Evolutionary conservation across 37 sponge, comb jelly and placozoan genomes (phyloP).

Genomic region (Crambe crambe): DNA sequence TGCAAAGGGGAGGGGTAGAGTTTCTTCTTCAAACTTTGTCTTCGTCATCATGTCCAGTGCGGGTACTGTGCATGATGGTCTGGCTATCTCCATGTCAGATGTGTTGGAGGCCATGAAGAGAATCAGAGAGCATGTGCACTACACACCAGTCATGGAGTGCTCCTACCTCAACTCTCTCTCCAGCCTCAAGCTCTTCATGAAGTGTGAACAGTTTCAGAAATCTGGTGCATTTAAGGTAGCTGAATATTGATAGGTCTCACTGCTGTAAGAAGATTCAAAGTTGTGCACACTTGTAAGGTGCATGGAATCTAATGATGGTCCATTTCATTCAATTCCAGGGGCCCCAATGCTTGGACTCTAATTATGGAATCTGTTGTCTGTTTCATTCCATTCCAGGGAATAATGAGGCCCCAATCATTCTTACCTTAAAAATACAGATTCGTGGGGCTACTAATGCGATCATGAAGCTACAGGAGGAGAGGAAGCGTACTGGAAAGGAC

Average conservation of each 20-base stretch:
- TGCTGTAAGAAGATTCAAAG: neutral
- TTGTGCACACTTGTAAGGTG: neutral
- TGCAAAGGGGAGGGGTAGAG: too few species aligned
- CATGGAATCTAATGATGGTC: neutral
- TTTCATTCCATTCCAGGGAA: too few species aligned
- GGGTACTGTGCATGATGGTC: too few species aligned
- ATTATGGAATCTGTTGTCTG: too few species aligned
- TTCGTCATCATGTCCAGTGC: too few species aligned
- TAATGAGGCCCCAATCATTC: too few species aligned
- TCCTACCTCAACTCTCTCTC: slow-evolving; percentile 57
- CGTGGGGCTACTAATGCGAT: slow-evolving; percentile 77
- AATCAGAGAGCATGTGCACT: slow-evolving; percentile 46
- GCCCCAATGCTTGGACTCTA: too few species aligned
- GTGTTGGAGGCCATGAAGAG: slow-evolving; percentile 31
- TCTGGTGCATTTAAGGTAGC: slow-evolving; percentile 83
- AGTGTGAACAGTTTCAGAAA: slow-evolving; percentile 89
- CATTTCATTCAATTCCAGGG: too few species aligned
- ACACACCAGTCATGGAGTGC: slow-evolving; percentile 68
- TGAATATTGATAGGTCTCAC: too few species aligned
- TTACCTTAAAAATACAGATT: slow-evolving; percentile 45
- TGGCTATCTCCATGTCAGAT: slow-evolving; percentile 23
- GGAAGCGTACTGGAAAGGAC: neutral
- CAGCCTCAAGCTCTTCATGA: slow-evolving; percentile 68
- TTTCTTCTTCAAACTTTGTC: too few species aligned
- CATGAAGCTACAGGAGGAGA: neutral